Evolutionary conservation across 2,797 vertebrate genomes (phyloP).

Genomic region (Gouania willdenowi): DNA sequence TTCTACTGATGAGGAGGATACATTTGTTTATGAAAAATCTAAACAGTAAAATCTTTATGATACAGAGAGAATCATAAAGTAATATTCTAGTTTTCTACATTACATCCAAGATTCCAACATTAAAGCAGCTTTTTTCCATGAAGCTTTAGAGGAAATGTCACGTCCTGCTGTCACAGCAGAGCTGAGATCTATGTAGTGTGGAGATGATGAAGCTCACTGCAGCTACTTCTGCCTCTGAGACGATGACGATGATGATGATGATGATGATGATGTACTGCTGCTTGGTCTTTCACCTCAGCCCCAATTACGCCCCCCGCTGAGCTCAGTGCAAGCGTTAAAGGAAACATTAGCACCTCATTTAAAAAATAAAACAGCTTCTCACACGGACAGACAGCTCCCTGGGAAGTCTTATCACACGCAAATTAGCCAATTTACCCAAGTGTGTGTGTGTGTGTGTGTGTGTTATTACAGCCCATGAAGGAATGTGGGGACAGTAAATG

Average conservation of each 20-base stretch:
- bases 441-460: no score
- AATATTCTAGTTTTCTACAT: no score
- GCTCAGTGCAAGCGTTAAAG: conserved; percentile 81
- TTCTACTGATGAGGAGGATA: no score
- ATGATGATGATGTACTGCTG: conserved; percentile 59
- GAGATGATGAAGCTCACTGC: conserved; percentile 15
- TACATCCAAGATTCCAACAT: no score
- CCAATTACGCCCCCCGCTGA: conserved; percentile 86
- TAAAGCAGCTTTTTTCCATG: no score
- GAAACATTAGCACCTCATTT: conserved; percentile 91
- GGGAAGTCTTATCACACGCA: conserved; percentile 80
- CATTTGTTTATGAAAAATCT: no score
- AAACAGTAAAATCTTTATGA: no score
- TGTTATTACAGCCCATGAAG: no score
- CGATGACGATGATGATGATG: no score
- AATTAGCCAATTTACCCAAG: conserved; percentile 79
- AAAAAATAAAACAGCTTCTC: conserved; percentile 85
- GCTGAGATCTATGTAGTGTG: conserved; percentile 1
- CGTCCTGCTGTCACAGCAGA: conserved; percentile 14
- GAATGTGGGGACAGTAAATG: no score
- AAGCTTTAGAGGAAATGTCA: no score
- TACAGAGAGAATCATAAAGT: no score
- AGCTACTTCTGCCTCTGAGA: conserved; percentile 56
- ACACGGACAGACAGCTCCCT: conserved; percentile 80
- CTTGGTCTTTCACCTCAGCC: conserved; percentile 73